Evolutionary conservation across 2,113 vertebrate genomes (phyloP).

Genomic region (Siniperca knerii): DNA sequence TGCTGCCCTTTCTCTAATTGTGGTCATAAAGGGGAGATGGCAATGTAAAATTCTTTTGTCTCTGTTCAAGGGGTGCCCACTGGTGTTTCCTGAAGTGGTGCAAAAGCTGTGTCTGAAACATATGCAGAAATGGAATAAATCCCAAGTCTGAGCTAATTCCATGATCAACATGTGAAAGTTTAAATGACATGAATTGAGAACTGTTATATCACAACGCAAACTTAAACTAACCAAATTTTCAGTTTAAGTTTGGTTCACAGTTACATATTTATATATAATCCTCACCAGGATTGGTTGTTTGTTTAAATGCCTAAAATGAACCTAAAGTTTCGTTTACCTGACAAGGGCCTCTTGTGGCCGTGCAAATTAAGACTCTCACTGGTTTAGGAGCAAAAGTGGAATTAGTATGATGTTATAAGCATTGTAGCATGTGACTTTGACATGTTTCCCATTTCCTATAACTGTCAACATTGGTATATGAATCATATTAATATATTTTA

Average conservation of each 20-base stretch:
- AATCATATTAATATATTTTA: too few relatives aligned
- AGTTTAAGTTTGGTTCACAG: neutral
- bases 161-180: conserved; percentile 24
- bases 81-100: conserved; percentile 73
- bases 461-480: neutral
- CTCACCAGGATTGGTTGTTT: neutral
- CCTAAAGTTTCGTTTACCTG: neutral
- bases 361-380: neutral
- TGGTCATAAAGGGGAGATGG: conserved; percentile 76
- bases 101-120: conserved; percentile 68
- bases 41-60: conserved; percentile 68
- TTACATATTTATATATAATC: neutral
- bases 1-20: conserved; percentile 70
- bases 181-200: neutral
- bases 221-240: neutral
- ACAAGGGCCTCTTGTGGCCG: neutral
- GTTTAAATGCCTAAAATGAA: neutral
- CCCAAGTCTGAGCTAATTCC: conserved; percentile 40
- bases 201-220: neutral
- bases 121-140: conserved; percentile 52
- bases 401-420: neutral
- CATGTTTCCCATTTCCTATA: conserved; percentile 21
- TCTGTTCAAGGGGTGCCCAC: conserved; percentile 62
- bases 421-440: neutral
- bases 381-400: neutral